Evolutionary conservation across 2,888 invertebrate species (phyloP).

Genomic region (Agrochola litura): DNA sequence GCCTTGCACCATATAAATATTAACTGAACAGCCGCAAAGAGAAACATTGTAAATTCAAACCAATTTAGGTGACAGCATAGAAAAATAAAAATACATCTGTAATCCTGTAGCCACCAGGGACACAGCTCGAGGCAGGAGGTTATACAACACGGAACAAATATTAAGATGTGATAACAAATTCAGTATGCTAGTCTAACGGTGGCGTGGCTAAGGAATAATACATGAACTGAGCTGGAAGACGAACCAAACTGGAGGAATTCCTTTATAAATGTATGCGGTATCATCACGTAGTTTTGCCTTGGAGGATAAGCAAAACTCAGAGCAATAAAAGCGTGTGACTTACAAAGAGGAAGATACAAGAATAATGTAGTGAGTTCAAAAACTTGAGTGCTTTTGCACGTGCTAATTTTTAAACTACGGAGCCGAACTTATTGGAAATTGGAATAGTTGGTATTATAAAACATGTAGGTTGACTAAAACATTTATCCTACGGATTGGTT

Average conservation of each 20-base stretch:
- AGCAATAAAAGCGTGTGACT: slow-evolving; percentile 44
- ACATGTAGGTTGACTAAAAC: neutral
- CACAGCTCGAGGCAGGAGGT: slow-evolving; percentile 46
- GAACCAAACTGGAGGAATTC: slow-evolving; percentile 51
- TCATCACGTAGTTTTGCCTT: slow-evolving; percentile 63
- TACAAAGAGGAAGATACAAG: slow-evolving; percentile 29
- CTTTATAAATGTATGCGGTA: slow-evolving; percentile 65
- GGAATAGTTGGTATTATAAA: neutral
- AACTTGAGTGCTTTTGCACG: slow-evolving; percentile 20
- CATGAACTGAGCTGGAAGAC: slow-evolving; percentile 62
- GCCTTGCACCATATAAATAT: slow-evolving; percentile 17
- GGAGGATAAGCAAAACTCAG: slow-evolving; percentile 59
- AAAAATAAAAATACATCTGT: slow-evolving; percentile 63
- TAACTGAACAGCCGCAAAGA: slow-evolving; percentile 23
- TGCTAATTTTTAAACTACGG: slow-evolving; percentile 19
- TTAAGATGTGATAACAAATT: slow-evolving; percentile 69
- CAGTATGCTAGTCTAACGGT: slow-evolving; percentile 62
- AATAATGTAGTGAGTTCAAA: slow-evolving; percentile 21
- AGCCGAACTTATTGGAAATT: neutral
- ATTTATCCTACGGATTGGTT: neutral
- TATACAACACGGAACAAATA: slow-evolving; percentile 67
- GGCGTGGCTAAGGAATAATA: slow-evolving; percentile 65
- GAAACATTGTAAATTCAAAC: slow-evolving; percentile 59
- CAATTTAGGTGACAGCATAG: slow-evolving; percentile 61
- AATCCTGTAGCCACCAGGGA: slow-evolving; percentile 61